phyloP scores from a whole-genome alignment of 1,140 invertebrate species.

The Drosophila pseudoananassae region DNA sequence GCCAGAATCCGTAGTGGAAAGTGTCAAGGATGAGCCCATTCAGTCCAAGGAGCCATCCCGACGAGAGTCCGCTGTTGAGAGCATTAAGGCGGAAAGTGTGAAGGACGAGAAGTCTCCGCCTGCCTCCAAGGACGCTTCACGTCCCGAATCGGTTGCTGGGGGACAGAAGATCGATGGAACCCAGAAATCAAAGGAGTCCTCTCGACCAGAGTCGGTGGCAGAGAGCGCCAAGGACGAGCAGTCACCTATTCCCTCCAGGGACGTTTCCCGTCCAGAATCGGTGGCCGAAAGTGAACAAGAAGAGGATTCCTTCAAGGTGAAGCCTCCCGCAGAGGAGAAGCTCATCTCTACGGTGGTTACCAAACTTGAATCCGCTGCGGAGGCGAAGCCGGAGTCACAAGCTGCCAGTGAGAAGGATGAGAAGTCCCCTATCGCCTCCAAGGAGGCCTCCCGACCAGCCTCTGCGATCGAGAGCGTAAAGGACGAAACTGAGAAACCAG shows the following conservation, averaged over 20 bases:
- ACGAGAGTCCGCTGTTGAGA: conserved; percentile 31
- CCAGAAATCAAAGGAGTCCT: background rate
- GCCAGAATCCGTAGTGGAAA: conserved; percentile 7
- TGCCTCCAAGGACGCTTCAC: conserved; percentile 14
- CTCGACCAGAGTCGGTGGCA: conserved; percentile 37
- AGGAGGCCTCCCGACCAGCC: conserved; percentile 32
- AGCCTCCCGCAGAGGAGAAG: background rate
- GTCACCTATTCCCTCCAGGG: background rate
- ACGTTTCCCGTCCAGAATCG: conserved; percentile 2
- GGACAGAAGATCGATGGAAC: conserved; percentile 16
- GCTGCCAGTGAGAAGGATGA: conserved; percentile 24
- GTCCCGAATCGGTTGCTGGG: conserved; percentile 11
- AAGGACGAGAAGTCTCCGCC: conserved; percentile 28
- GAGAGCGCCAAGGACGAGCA: conserved; percentile 15
- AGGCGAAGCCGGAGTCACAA: background rate
- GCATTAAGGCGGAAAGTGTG: conserved; percentile 15
- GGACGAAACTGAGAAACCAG: conserved; percentile 26
- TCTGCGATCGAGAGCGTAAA: conserved; percentile 26
- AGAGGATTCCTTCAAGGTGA: background rate
- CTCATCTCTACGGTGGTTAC: conserved; percentile 16
- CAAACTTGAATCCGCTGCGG: background rate
- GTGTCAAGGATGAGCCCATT: conserved; percentile 25
- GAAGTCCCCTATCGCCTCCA: conserved; percentile 21
- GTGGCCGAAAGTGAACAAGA: background rate
- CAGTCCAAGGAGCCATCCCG: conserved; percentile 25